Conservation (phyloP, 2,888 invertebrate species). For the Criorhina ranunculi region DNA sequence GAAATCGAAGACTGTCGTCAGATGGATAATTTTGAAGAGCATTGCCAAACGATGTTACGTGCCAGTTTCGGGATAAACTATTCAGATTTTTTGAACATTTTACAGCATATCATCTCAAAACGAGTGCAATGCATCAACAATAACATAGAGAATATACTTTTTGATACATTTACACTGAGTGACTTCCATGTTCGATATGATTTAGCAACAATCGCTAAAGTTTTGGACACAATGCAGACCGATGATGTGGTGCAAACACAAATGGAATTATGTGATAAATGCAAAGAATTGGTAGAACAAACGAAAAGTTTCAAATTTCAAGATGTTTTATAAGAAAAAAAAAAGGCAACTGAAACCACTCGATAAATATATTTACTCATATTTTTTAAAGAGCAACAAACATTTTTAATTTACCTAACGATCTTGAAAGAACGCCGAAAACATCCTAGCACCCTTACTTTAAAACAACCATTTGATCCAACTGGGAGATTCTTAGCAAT, state of each 20-base stretch:
- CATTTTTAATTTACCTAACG: neutral
- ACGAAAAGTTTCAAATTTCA: conserved; percentile 45
- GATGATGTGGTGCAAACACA: conserved; percentile 77
- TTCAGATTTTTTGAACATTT: conserved; percentile 88
- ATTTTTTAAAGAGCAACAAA: conserved; percentile 41
- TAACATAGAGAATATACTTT: conserved; percentile 79
- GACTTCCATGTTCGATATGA: conserved; percentile 81
- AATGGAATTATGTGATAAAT: conserved; percentile 70
- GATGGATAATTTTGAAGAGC: conserved; percentile 89
- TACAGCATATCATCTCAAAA: conserved; percentile 87
- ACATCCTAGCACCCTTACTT: no score
- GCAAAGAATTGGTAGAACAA: conserved; percentile 59
- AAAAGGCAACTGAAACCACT: conserved; percentile 29
- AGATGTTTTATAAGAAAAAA: conserved; percentile 34
- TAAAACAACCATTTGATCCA: no score
- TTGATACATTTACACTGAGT: conserved; percentile 80
- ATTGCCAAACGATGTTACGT: conserved; percentile 93
- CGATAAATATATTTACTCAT: conserved; percentile 60
- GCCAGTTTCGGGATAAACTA: conserved; percentile 92
- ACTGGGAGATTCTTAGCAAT: no score
- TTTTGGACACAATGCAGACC: conserved; percentile 79
- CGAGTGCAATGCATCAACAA: conserved; percentile 82
- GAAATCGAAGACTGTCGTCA: conserved; percentile 92
- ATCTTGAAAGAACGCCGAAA: no score
- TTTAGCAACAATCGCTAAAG: conserved; percentile 79